These are phyloP conservation scores for Helarctos malayanus DNA, from an alignment of 2,797 vertebrate genomes.

Conservation along the genomic window DNA sequence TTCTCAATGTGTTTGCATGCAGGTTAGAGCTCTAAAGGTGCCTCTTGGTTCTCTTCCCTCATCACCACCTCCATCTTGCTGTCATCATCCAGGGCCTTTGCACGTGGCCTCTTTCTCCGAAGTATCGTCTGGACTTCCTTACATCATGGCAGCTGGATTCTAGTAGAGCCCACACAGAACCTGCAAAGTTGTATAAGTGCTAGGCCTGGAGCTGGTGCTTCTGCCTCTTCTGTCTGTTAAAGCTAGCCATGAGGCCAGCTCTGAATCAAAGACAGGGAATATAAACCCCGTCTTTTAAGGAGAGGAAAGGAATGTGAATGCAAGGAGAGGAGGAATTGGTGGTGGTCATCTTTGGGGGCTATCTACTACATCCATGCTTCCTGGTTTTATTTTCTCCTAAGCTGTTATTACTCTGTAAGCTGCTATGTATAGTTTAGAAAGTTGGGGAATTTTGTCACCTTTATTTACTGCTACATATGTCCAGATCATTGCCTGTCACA, in stretches of 20 bases:
- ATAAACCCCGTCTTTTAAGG: neutral
- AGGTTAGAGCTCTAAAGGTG: neutral
- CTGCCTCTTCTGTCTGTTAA: neutral
- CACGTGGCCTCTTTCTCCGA: neutral
- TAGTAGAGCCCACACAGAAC: neutral
- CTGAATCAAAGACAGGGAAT: neutral
- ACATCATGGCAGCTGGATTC: neutral
- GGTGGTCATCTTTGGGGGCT: neutral
- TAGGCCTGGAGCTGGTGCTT: neutral
- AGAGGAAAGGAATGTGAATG: neutral
- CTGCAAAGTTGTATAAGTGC: neutral
- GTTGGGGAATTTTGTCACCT: neutral
- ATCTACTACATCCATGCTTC: neutral
- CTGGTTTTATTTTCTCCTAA: constrained; percentile 39
- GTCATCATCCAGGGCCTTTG: neutral
- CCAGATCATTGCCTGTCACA: neutral
- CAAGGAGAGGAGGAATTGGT: neutral
- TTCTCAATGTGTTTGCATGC: neutral
- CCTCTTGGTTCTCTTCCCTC: neutral
- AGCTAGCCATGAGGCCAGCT: neutral
- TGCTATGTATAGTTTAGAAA: neutral
- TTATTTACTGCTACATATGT: neutral
- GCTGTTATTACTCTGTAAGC: neutral
- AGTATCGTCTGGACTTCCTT: neutral
- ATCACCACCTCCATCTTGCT: neutral